Percentiles rank a stretch among this genome's conserved stretches.
Conservation (phyloP, 92 coral and sea anemone species). For the Zoanthus sansibaricus region DNA sequence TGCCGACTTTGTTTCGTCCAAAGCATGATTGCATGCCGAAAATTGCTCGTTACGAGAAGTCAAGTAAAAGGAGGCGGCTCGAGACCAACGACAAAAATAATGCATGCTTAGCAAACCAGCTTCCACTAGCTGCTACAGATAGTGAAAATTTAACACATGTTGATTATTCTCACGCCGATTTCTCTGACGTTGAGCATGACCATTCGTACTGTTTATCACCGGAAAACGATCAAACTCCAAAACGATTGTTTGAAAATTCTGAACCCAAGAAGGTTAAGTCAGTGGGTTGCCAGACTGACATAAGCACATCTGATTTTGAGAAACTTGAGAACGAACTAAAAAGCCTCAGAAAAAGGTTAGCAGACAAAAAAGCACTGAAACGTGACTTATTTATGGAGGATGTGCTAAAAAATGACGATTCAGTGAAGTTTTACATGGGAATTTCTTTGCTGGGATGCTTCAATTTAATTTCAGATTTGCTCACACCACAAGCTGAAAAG, state of each 20-base stretch:
- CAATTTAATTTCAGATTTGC: too few species aligned
- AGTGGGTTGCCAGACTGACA: conserved; percentile 32
- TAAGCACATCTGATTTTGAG: conserved; percentile 2
- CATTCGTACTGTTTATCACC: neutral
- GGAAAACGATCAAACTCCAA: too few species aligned
- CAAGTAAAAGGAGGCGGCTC: conserved; percentile 12
- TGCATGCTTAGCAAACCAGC: neutral
- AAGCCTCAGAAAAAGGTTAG: neutral
- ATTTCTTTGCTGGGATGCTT: too few species aligned
- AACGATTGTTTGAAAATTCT: too few species aligned
- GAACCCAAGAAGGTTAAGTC: too few species aligned
- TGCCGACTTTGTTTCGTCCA: conserved; percentile 17
- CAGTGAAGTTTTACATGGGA: too few species aligned
- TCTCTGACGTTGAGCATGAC: neutral
- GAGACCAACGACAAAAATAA: neutral
- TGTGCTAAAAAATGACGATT: too few species aligned
- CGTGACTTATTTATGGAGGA: conserved; percentile 36
- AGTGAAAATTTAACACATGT: neutral
- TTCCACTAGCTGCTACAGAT: neutral
- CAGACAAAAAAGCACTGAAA: conserved; percentile 26
- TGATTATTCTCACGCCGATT: neutral
- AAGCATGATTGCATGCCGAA: conserved; percentile 29
- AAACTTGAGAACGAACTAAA: conserved; percentile 12
- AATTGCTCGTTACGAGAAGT: conserved; percentile 38
- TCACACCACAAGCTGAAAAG: too few species aligned